These are phyloP conservation scores for Amphiprion ocellaris DNA, from an alignment of 2,113 vertebrate species.

Conservation along the genomic window DNA sequence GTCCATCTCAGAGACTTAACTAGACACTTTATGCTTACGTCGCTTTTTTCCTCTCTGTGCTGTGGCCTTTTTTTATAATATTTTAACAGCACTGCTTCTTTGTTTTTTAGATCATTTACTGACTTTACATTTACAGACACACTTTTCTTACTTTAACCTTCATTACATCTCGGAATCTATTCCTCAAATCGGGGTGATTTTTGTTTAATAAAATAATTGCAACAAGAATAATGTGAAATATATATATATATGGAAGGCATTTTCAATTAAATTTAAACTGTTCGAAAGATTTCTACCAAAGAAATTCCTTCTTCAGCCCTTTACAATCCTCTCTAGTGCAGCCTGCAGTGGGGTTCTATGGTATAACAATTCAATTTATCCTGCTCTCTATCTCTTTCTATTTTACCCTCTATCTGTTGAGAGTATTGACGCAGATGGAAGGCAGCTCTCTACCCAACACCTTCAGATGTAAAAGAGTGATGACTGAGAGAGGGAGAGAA, in stretches of 20 bases:
- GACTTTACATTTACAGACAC: slow-evolving; percentile 26
- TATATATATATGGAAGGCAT: background rate
- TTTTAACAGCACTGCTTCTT: slow-evolving; percentile 17
- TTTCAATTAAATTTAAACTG: background rate
- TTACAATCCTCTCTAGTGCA: background rate
- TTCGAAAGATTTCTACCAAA: background rate
- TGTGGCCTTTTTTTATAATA: background rate
- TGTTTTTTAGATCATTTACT: slow-evolving; percentile 17
- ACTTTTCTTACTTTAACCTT: background rate
- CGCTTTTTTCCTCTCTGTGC: slow-evolving; percentile 65
- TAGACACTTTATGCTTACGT: slow-evolving; percentile 79
- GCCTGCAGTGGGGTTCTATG: background rate
- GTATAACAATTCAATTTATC: background rate
- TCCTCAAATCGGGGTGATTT: background rate
- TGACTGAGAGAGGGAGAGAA: slow-evolving; percentile 66
- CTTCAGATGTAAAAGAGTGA: slow-evolving; percentile 72
- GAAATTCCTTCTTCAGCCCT: background rate
- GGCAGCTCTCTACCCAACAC: slow-evolving; percentile 17
- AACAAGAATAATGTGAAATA: background rate
- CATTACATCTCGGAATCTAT: slow-evolving; percentile 2
- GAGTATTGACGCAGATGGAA: slow-evolving; percentile 2
- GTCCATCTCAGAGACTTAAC: slow-evolving; percentile 80
- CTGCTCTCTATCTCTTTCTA: slow-evolving; percentile 21
- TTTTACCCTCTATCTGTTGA: slow-evolving; percentile 27
- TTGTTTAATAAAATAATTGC: background rate